phyloP scores from a whole-genome alignment of 2,888 invertebrate species.

The Leptarthrus brevirostris region DNA sequence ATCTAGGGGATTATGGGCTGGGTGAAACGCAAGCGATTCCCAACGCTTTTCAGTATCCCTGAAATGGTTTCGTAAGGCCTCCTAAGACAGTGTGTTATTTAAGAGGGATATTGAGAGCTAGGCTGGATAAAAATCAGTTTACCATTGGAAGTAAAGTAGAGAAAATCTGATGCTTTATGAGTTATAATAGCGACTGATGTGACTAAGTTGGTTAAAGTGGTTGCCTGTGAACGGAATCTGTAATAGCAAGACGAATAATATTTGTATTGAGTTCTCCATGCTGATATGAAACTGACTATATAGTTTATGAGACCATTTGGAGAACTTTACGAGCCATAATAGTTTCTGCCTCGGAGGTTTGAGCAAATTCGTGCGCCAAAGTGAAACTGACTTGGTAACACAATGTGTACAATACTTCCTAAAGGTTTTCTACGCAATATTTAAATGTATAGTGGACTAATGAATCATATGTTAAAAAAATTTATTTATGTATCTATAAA shows the following conservation, averaged over 20 bases:
- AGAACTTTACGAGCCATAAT: not conserved
- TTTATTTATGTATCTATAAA: too few relatives aligned
- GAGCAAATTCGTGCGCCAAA: too few relatives aligned
- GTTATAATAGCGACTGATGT: not conserved
- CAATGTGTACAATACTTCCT: too few relatives aligned
- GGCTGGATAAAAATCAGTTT: slow-evolving; percentile 35
- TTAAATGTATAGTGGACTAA: too few relatives aligned
- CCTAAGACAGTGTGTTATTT: slow-evolving; percentile 7
- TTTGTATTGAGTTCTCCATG: not conserved
- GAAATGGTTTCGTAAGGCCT: not conserved
- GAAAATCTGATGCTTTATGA: slow-evolving; percentile 6
- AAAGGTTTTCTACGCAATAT: too few relatives aligned
- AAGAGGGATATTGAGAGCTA: slow-evolving; percentile 18
- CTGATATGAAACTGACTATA: not conserved
- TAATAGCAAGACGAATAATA: not conserved
- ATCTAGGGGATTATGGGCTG: slow-evolving; percentile 35
- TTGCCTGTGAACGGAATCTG: not conserved
- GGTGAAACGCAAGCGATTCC: slow-evolving; percentile 24
- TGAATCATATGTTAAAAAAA: too few relatives aligned
- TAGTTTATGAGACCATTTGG: slow-evolving; percentile 4
- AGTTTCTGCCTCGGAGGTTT: too few relatives aligned
- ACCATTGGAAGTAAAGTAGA: not conserved
- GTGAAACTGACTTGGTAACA: too few relatives aligned
- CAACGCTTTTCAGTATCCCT: slow-evolving; percentile 8
- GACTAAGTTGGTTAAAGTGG: not conserved